Evolutionary conservation across 1,140 invertebrate genomes (phyloP), one percentile per base, ranked within the genome.

Genomic region (Leguminivora glycinivorella): DNA sequence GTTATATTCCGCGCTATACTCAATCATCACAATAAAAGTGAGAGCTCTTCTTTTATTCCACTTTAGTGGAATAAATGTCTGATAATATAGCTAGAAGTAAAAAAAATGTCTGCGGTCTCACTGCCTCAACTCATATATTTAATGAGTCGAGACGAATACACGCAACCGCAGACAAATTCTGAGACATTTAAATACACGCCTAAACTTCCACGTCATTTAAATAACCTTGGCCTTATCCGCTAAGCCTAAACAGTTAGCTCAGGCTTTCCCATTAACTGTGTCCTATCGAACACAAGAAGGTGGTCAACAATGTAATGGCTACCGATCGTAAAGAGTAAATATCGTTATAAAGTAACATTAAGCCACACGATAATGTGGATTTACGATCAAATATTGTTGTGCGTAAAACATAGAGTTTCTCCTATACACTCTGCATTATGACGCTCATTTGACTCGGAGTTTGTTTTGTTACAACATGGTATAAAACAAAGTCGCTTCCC

Each of bases 381-480:
- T 78, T 81, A 81, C 73, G 73, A 72, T 72, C 74, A 74, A 29
- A 74, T 74, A 73, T 70, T 81, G 73, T 74, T 75, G 70, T 73
- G 71, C 83, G 79, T 83, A 22, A 22, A 1, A 52, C 47, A 52
- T 22, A 52, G 47, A 52, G 14, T 52, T 52, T 22, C 17, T 52
- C 47, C 19, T 22, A 22, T 22, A 19, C 2, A 52, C 47, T 22
- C 19, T n/a, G 47, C 40, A n/a, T 7, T 52, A 52, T 19, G 5
- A 14, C 40, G n/a, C 40, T 14, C 47, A 52, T 9, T 19, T 7
- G 31, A 34, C 31, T 12, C 7, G 31, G 9, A 6, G 31, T 34
- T 2, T 10, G 7, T n/a, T n/a, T n/a, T n/a, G n/a, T n/a, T n/a
- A n/a, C n/a, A n/a, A n/a, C n/a, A n/a, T n/a, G n/a, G n/a, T n/a